Conservation (phyloP, 2,888 invertebrate genomes). For the Zaprionus lineosus region DNA sequence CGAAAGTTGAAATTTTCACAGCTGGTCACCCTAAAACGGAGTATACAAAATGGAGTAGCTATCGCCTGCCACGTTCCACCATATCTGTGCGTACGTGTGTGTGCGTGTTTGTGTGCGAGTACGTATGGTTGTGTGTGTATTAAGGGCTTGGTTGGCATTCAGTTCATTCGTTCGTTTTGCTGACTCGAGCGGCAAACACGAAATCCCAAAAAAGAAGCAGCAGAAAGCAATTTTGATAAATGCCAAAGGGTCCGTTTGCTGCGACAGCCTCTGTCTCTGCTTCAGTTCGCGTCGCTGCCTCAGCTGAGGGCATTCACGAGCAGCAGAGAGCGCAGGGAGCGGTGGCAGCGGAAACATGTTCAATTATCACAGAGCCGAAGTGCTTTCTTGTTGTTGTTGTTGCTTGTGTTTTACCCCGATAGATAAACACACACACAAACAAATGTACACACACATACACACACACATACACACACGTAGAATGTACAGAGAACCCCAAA, state of each 20-base stretch:
- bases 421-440: constrained; percentile 16
- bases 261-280: constrained; percentile 10
- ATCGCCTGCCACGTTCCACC: too few species aligned
- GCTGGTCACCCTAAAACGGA: constrained; percentile 67
- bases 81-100: neutral
- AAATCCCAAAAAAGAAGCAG: constrained; percentile 36
- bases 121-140: constrained; percentile 21
- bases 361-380: constrained; percentile 60
- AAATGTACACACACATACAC: neutral
- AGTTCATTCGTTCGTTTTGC: constrained; percentile 32
- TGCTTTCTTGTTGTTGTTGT: constrained; percentile 31
- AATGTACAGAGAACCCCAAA: constrained; percentile 29
- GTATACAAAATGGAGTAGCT: constrained; percentile 70
- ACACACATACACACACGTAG: constrained; percentile 1
- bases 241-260: constrained; percentile 47
- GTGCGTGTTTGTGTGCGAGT: constrained; percentile 10
- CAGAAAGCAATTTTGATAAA: constrained; percentile 67
- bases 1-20: neutral
- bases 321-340: too few species aligned
- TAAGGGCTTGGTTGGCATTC: constrained; percentile 51
- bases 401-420: constrained; percentile 53
- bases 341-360: constrained; percentile 63
- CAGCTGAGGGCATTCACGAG: neutral
- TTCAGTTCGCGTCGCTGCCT: neutral
- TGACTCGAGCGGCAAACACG: constrained; percentile 12